phyloP scores from a whole-genome alignment of 2,888 invertebrate genomes.

The Campoletis raptor region DNA sequence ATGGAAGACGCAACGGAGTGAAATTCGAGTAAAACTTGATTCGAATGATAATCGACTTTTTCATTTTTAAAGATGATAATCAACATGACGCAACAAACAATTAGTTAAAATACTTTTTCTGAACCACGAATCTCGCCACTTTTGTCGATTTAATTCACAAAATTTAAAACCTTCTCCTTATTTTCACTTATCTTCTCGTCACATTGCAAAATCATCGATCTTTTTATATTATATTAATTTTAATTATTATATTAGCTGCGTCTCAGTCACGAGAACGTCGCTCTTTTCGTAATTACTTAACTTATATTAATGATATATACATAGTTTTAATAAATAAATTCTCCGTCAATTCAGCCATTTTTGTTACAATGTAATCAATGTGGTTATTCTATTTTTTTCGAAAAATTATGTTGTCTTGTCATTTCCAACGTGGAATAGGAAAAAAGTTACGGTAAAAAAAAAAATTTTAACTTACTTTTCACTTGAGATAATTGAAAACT shows the following conservation, averaged over 20 bases:
- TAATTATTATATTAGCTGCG: slow-evolving; percentile 19
- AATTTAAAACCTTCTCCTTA: neutral
- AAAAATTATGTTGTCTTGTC: neutral
- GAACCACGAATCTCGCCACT: neutral
- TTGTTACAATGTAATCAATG: neutral
- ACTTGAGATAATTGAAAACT: neutral
- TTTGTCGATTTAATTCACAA: neutral
- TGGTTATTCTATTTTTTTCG: neutral
- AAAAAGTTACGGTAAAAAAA: neutral
- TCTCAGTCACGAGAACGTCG: neutral
- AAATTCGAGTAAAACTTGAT: neutral
- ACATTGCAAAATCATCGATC: neutral
- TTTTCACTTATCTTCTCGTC: neutral
- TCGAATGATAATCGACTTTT: neutral
- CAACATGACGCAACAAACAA: neutral
- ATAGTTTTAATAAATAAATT: slow-evolving; percentile 11
- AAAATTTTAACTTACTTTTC: neutral
- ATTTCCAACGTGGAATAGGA: neutral
- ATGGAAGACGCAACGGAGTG: neutral
- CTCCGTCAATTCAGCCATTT: slow-evolving; percentile 3
- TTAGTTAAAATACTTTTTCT: neutral
- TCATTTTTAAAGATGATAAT: neutral
- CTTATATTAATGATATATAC: slow-evolving; percentile 12
- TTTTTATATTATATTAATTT: neutral
- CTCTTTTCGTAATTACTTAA: neutral